Evolutionary conservation across 2,113 vertebrate species (phyloP).

Genomic region (Sturnus vulgaris): DNA sequence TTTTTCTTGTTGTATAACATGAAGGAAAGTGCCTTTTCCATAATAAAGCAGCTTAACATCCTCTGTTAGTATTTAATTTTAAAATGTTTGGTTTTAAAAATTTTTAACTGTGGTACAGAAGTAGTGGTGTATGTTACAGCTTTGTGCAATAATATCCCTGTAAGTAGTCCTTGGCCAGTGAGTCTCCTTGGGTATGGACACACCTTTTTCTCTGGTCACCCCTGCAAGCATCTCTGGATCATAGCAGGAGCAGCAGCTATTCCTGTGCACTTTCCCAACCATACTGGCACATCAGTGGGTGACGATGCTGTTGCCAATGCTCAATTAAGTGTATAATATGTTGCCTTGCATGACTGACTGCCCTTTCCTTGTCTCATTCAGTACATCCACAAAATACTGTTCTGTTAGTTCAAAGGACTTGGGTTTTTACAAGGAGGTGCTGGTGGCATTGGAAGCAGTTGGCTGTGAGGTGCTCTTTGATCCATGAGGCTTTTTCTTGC

Average conservation of each 20-base stretch:
- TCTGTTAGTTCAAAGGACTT: background rate
- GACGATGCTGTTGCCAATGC: background rate
- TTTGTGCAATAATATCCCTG: background rate
- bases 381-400: background rate
- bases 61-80: background rate
- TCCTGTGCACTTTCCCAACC: background rate
- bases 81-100: background rate
- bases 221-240: rapidly evolving
- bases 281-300: background rate
- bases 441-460: background rate
- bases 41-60: background rate
- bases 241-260: background rate
- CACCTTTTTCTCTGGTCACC: background rate
- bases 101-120: background rate
- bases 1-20: background rate
- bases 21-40: background rate
- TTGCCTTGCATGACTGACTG: background rate
- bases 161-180: background rate
- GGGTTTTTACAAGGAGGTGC: background rate
- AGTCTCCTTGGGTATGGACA: background rate
- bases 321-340: background rate
- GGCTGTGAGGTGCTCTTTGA: background rate
- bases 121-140: rapidly evolving
- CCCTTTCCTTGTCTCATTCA: background rate
- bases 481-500: background rate